These are phyloP conservation scores for Clusia tigrina DNA, from an alignment of 2,888 invertebrate species.

Conservation along the genomic window DNA sequence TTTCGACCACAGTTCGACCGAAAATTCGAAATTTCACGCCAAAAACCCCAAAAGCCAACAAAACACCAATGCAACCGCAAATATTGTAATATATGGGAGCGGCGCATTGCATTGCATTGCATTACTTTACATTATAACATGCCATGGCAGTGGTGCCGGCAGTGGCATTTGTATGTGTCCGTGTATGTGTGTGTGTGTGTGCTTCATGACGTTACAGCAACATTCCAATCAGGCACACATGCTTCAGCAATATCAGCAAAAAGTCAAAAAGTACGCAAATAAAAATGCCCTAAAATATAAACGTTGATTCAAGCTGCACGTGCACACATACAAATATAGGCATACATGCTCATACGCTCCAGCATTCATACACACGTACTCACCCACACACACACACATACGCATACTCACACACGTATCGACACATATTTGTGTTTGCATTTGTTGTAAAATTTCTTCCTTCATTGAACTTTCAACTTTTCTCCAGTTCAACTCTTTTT, in stretches of 20 bases:
- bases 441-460: conserved; percentile 39
- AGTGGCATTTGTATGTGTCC: not conserved
- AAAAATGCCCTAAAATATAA: not conserved
- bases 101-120: not conserved
- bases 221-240: not conserved
- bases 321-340: conserved; percentile 5
- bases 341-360: conserved; percentile 4
- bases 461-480: conserved; percentile 1
- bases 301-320: conserved; percentile 3
- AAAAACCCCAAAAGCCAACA: conserved; percentile 32
- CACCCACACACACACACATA: not conserved
- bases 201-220: conserved; percentile 18
- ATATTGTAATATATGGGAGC: conserved; percentile 24
- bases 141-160: conserved; percentile 1
- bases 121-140: conserved; percentile 2
- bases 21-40: conserved; percentile 27
- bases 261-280: not conserved
- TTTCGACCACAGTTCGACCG: not conserved
- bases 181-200: conserved; percentile 24
- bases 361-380: conserved; percentile 1
- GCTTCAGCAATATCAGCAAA: not conserved
- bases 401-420: too few relatives aligned
- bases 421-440: conserved; percentile 41
- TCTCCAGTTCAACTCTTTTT: not conserved
- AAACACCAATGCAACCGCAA: conserved; percentile 35